Conservation (phyloP, 2,113 vertebrate genomes). For the Chlamydotis undulata region DNA sequence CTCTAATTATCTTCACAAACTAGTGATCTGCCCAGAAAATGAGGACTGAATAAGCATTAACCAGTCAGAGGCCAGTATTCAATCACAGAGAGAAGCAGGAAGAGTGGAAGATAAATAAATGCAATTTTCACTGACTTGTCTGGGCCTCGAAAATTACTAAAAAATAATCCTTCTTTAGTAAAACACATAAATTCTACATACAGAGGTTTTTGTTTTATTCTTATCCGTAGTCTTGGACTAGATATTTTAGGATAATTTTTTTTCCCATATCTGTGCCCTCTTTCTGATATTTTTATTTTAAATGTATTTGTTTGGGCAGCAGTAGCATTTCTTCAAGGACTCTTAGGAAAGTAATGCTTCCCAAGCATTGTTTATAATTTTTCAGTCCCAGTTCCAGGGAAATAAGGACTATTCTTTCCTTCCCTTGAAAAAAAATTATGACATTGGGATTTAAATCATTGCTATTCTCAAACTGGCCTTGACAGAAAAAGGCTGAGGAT, state of each 20-base stretch:
- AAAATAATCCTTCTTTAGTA: constrained; percentile 17
- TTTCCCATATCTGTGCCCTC: background rate
- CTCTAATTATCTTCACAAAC: constrained; percentile 71
- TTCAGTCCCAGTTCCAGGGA: background rate
- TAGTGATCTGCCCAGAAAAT: constrained; percentile 63
- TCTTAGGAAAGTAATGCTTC: background rate
- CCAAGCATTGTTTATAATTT: constrained; percentile 24
- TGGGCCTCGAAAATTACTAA: constrained; percentile 12
- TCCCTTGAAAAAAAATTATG: constrained; percentile 28
- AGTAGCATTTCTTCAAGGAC: background rate
- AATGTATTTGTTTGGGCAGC: background rate
- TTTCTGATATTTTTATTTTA: background rate
- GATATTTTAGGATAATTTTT: background rate
- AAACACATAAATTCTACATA: background rate
- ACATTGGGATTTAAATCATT: constrained; percentile 49
- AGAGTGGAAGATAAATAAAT: constrained; percentile 49
- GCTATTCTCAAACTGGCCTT: constrained; percentile 41
- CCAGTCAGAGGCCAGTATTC: constrained; percentile 55
- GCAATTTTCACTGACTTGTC: constrained; percentile 19
- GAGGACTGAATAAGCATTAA: constrained; percentile 63
- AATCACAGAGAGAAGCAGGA: constrained; percentile 45
- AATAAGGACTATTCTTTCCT: background rate
- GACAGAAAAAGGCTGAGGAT: constrained; percentile 51
- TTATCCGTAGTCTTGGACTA: background rate
- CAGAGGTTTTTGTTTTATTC: background rate